Base-by-base conservation (phyloP, 2,888 invertebrate genomes). In the Seira musarum region DNA sequence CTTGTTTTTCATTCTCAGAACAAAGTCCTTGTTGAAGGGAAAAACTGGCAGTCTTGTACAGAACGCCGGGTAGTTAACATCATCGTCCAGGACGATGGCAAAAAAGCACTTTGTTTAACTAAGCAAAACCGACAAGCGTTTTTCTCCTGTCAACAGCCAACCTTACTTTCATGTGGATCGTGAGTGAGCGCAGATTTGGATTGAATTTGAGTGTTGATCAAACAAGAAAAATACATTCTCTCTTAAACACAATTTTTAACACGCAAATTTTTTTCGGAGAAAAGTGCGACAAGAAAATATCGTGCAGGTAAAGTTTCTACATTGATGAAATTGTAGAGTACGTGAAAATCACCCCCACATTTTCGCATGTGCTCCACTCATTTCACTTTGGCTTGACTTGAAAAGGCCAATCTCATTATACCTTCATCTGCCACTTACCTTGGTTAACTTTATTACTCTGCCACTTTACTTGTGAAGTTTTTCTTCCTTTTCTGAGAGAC, bases 41-140 rank as follows among this genome's bases (percentile, higher is more conserved):
- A 70, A 76, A 46, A 17, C 60, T 65, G 57, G 19, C 82, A 82
- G 82, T 82, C 82, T 80, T 69, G 65, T 61, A 72, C 73, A 49
- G 82, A 76, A 71, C 75, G 82, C 82, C 82, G 82, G 82, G 80
- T 76, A 72, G 80, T 72, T 72, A 80, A 77, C 82, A 82, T 74
- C 80, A 72, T 57, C 74, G 78, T 78, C 67, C 67, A 61, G 67
- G 71, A 72, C 72, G 78, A 63, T 78, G 70, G 57, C 30, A 66
- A 13, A 15, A n/a, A n/a, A 17, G 15, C 24, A 76, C n/a, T n/a
- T 13, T 13, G 40, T 40, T 40, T 40, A n/a, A n/a, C n/a, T n/a
- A n/a, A n/a, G n/a, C n/a, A n/a, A n/a, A n/a, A n/a, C n/a, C n/a
- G n/a, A n/a, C n/a, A n/a, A n/a, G n/a, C n/a, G n/a, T n/a, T n/a